Conservation (phyloP, 2,888 invertebrate genomes). For the Buathra laborator region DNA sequence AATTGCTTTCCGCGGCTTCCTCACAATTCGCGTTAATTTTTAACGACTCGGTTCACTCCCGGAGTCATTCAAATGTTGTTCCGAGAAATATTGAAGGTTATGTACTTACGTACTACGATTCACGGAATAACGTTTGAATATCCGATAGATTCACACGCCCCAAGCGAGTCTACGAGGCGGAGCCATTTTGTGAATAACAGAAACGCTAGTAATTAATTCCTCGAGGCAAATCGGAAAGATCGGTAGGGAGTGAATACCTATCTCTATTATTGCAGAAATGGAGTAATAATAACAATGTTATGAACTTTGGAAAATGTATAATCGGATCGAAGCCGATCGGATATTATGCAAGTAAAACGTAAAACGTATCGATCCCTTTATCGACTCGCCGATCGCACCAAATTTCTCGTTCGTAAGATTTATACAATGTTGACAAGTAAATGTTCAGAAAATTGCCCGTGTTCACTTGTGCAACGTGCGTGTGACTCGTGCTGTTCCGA, state of each 20-base stretch:
- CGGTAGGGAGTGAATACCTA: no score
- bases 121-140: constrained; percentile 27
- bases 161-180: background rate
- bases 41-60: constrained; percentile 13
- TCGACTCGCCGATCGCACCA: constrained; percentile 10
- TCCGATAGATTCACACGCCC: constrained; percentile 20
- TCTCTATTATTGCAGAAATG: no score
- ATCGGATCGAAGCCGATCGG: no score
- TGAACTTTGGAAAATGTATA: no score
- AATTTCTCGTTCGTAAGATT: constrained; percentile 26
- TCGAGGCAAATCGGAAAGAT: background rate
- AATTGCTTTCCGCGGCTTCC: constrained; percentile 38
- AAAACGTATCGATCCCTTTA: no score
- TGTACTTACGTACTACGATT: background rate
- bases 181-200: background rate
- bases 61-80: constrained; percentile 38
- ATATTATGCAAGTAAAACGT: no score
- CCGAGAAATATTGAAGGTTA: constrained; percentile 35
- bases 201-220: constrained; percentile 23
- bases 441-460: background rate
- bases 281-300: no score
- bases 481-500: constrained; percentile 39
- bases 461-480: constrained; percentile 12
- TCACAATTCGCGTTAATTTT: constrained; percentile 44
- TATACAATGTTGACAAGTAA: constrained; percentile 8